Base-by-base conservation (phyloP, 2,888 invertebrate genomes). In the Malachius bipustulatus region DNA sequence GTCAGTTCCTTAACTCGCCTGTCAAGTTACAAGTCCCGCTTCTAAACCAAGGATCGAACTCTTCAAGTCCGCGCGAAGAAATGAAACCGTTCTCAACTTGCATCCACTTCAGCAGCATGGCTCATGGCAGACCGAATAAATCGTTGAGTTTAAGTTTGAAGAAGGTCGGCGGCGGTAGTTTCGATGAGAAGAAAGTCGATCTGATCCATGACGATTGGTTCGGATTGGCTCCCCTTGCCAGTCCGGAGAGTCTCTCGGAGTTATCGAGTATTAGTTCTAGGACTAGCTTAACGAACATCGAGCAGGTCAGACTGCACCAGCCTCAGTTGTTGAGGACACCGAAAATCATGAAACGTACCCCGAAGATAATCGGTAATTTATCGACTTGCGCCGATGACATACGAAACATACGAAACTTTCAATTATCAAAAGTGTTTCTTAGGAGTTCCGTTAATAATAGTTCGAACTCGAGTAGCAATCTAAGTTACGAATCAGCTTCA, bases 161-260 rank as follows among this genome's bases (percentile, higher is more conserved):
- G 26, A 41, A 46, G 14, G 27, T 4, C 12, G 45, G 46, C 13
- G 43, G 46, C 1, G 38, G 38, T 9, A 47, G 46, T 40, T 48
- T 49, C 2, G n/a, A n/a, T n/a, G 41, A 32, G 6, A 31, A 36
- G 11, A 63, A 62, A 42, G 56, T 69, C 2, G 72, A 73, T 46
- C 52, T 73, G 14, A 63, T 71, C 28, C 70, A 71, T 46, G 75
- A 76, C 45, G 75, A 75, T 47, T 77, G 76, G 75, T 66, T 73
- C 42, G 75, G 77, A 1, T 60, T 75, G 40, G 87, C 85, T 0
- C 85, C 87, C 0, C 56, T 87, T 13, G 87, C 87, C 6, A 82
- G 83, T 34, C 84, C 85, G 0, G 85, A 87, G 57, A 82, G 82
- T 1, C 60, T 87, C 9, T 84, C 82, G 1, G 84, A 84, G 56